Evolutionary conservation across 2,113 vertebrate genomes (phyloP).

Genomic region (Trichechus manatus): DNA sequence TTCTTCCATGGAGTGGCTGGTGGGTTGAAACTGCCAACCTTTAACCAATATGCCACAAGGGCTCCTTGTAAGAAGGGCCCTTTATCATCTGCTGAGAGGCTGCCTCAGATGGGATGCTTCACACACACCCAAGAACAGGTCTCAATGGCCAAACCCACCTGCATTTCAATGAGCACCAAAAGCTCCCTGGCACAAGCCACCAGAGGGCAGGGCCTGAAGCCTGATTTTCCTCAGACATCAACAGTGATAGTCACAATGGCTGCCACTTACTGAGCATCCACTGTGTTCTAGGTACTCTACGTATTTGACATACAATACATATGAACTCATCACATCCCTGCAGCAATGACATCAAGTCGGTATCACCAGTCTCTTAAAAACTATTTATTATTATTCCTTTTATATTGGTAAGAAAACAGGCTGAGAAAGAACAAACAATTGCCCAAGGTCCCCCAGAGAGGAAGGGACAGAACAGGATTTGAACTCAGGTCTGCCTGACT

Average conservation of each 20-base stretch:
- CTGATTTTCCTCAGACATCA: not conserved
- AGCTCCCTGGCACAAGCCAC: not conserved
- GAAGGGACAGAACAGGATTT: not conserved
- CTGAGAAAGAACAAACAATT: not conserved
- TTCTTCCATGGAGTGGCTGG: too few relatives aligned
- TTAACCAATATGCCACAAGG: too few relatives aligned
- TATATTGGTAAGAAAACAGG: not conserved
- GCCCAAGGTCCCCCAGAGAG: not conserved
- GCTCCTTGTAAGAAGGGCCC: not conserved
- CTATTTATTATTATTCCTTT: not conserved
- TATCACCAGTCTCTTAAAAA: not conserved
- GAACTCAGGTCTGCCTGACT: not conserved
- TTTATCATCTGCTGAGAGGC: not conserved
- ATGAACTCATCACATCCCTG: not conserved
- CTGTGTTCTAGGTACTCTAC: not conserved
- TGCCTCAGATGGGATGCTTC: not conserved
- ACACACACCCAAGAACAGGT: rapidly evolving
- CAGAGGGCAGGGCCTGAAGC: not conserved
- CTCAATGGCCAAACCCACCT: not conserved
- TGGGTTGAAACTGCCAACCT: too few relatives aligned
- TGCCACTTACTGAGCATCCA: not conserved
- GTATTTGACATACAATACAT: not conserved
- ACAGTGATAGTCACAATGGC: not conserved
- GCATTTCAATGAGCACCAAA: not conserved
- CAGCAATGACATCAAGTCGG: not conserved